These are phyloP conservation scores for Drosophila tropicalis DNA, from an alignment of 1,140 invertebrate species.

Conservation along the genomic window DNA sequence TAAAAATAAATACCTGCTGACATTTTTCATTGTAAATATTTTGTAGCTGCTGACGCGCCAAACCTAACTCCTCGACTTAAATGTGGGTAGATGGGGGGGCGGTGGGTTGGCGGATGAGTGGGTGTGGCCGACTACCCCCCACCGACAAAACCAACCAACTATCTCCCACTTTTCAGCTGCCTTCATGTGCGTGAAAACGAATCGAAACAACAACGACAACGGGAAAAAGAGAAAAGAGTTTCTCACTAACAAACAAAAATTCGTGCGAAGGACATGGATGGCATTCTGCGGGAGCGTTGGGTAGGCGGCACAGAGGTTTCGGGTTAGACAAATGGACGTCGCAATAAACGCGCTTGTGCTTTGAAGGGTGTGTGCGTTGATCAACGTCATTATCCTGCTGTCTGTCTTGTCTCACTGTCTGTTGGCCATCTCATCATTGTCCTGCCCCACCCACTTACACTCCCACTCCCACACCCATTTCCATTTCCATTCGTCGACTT, in stretches of 20 bases:
- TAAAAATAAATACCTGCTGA: slow-evolving; percentile 82
- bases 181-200: slow-evolving; percentile 36
- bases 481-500: slow-evolving; percentile 10
- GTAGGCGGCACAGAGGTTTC: neutral
- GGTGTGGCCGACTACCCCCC: slow-evolving; percentile 43
- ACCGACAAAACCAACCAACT: neutral
- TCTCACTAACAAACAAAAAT: slow-evolving; percentile 31
- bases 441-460: slow-evolving; percentile 8
- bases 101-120: slow-evolving; percentile 2
- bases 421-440: slow-evolving; percentile 48
- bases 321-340: slow-evolving; percentile 69
- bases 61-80: slow-evolving; percentile 56
- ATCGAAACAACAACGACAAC: neutral
- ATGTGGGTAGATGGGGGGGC: slow-evolving; percentile 29
- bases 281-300: neutral
- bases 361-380: slow-evolving; percentile 69
- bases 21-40: slow-evolving; percentile 82
- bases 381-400: slow-evolving; percentile 66
- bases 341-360: slow-evolving; percentile 34
- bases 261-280: neutral
- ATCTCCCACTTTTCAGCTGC: slow-evolving; percentile 12
- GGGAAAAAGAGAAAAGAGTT: slow-evolving; percentile 49
- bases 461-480: neutral
- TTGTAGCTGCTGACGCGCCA: slow-evolving; percentile 78
- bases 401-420: slow-evolving; percentile 36